phyloP scores from a whole-genome alignment of 2,888 invertebrate genomes.

The Nymphalis c-album region DNA sequence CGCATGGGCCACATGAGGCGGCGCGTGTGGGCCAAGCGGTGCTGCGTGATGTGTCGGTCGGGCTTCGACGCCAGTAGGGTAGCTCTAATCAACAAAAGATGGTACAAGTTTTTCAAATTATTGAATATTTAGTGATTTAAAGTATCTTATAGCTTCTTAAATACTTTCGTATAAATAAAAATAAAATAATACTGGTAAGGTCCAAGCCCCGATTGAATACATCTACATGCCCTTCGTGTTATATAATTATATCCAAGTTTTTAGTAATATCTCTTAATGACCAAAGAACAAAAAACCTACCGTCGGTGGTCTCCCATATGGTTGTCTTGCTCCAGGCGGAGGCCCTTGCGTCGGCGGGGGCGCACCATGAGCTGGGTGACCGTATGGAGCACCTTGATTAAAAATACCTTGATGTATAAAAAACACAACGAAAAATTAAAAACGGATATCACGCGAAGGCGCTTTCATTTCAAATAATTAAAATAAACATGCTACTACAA shows the following conservation, averaged over 20 bases:
- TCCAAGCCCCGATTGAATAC: no score
- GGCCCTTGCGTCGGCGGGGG: constrained; percentile 87
- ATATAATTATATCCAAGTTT: no score
- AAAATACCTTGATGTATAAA: no score
- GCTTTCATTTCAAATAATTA: no score
- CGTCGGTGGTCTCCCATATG: constrained; percentile 84
- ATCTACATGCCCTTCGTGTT: no score
- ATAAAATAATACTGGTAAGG: background rate
- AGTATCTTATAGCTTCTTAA: background rate
- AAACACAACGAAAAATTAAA: no score
- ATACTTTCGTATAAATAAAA: background rate
- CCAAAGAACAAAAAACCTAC: constrained; percentile 43
- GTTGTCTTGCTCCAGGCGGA: constrained; percentile 69
- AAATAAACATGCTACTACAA: no score
- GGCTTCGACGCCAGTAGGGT: constrained; percentile 53
- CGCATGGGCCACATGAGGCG: constrained; percentile 47
- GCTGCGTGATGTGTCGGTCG: constrained; percentile 48
- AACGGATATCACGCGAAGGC: background rate
- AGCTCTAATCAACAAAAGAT: constrained; percentile 45
- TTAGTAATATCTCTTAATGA: no score
- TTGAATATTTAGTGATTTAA: no score
- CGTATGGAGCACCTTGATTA: constrained; percentile 84
- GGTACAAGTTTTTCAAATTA: background rate
- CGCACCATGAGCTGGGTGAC: constrained; percentile 82
- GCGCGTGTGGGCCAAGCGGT: constrained; percentile 47